A percentile compares a stretch with the other conserved stretches of the same genome.
Conservation (phyloP, 2,113 vertebrate species). For the Zosterops lateralis region DNA sequence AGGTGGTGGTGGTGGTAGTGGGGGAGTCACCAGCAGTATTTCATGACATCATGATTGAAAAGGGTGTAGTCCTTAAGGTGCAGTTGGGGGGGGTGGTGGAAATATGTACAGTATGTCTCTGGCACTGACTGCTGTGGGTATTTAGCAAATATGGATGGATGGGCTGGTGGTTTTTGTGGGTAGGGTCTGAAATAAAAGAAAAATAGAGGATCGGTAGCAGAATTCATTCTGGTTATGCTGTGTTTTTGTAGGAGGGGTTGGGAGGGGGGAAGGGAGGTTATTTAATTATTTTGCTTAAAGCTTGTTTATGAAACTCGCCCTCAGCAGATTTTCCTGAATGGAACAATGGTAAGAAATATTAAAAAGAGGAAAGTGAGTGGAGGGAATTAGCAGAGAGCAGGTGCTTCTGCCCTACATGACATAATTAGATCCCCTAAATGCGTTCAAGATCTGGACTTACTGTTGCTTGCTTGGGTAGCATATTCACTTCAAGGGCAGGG, state of each 20-base stretch:
- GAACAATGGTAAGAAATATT: slow-evolving; percentile 72
- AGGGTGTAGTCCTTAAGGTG: slow-evolving; percentile 75
- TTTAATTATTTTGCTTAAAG: slow-evolving; percentile 60
- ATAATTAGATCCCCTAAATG: slow-evolving; percentile 68
- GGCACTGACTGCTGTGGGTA: slow-evolving; percentile 31
- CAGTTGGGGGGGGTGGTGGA: slow-evolving; percentile 25
- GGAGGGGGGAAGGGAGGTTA: slow-evolving; percentile 39
- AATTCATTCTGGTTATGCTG: slow-evolving; percentile 32
- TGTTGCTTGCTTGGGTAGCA: slow-evolving; percentile 51
- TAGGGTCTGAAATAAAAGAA: slow-evolving; percentile 40
- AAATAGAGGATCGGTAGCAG: slow-evolving; percentile 22
- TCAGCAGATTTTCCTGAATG: slow-evolving; percentile 53
- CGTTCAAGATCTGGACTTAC: slow-evolving; percentile 57
- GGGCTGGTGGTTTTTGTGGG: slow-evolving; percentile 8
- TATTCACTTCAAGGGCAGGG: slow-evolving; percentile 65
- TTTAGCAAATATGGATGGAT: slow-evolving; percentile 58
- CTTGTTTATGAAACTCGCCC: slow-evolving; percentile 39
- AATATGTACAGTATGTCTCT: slow-evolving; percentile 41
- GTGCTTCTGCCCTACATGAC: slow-evolving; percentile 63
- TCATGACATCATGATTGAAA: slow-evolving; percentile 77
- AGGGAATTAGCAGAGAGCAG: slow-evolving; percentile 68
- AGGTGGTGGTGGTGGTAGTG: slow-evolving; percentile 39
- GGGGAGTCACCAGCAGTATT: slow-evolving; percentile 69
- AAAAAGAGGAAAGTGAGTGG: slow-evolving; percentile 32
- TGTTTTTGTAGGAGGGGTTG: slow-evolving; percentile 43